Conservation (phyloP, 1,140 invertebrate genomes). For the Drosophila setifemur region DNA sequence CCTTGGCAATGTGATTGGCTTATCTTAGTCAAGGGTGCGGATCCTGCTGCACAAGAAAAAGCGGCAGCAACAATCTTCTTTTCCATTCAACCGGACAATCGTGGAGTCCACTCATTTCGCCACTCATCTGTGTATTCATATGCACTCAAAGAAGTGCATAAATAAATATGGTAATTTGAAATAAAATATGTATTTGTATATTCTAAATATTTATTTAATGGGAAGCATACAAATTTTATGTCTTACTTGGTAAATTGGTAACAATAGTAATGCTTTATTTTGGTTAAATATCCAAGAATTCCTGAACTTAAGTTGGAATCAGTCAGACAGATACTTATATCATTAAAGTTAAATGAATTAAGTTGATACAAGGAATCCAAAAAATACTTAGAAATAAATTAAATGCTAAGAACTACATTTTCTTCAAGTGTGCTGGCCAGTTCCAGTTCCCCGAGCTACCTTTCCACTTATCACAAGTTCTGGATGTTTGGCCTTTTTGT, state of each 20-base stretch:
- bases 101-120: conserved; percentile 55
- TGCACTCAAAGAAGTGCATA: background rate
- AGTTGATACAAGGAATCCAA: too few species aligned
- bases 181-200: too few species aligned
- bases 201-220: too few species aligned
- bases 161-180: too few species aligned
- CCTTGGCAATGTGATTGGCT: conserved; percentile 35
- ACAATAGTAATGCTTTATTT: too few species aligned
- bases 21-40: conserved; percentile 27
- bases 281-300: too few species aligned
- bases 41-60: background rate
- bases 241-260: too few species aligned
- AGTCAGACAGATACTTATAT: too few species aligned
- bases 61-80: conserved; percentile 12
- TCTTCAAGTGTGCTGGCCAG: conserved; percentile 1
- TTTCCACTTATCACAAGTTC: conserved; percentile 60
- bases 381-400: background rate
- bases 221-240: too few species aligned
- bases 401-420: background rate
- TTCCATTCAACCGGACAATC: conserved; percentile 32
- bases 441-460: conserved; percentile 15
- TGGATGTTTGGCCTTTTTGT: conserved; percentile 59
- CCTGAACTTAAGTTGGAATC: too few species aligned
- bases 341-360: too few species aligned
- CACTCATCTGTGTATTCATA: conserved; percentile 35